Base-by-base conservation (phyloP, 2,113 vertebrate species). In the Suncus etruscus region DNA sequence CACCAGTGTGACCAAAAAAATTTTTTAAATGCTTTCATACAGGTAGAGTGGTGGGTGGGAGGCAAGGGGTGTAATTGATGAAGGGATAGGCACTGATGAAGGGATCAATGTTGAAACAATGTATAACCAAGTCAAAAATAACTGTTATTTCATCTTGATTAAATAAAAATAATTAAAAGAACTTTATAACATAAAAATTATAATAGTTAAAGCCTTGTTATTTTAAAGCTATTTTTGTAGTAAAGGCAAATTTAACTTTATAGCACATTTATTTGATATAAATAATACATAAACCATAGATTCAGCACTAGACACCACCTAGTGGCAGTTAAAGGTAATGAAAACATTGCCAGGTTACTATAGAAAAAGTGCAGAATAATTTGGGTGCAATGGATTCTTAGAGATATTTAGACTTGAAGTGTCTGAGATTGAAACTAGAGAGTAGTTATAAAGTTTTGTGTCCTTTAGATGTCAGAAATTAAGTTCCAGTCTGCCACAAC, bases 241-340 rank as follows among this genome's bases (percentile, higher is more conserved):
- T 5, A 22, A 63, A 91, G 65, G 8, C n/a, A 85, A 73, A 81
- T 61, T 14, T 80, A 8, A 83, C 50, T 74, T 87, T 31, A 70
- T 4, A n/a, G 16, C 58, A 68, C 50, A 89, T 82, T n/a, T 94
- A 22, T 81, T 75, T 48, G 54, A 54, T 54, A 54, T 72, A 72
- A 86, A 65, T 54, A 69, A 27, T 50, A 47, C 58, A 3, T 54
- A 4, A 94, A 89, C 9, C 18, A n/a, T 32, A 70, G 27, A 39
- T 12, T 50, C 66, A 22, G 66, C 65, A 39, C 79, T 69, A 86
- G 72, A 78, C 14, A 74, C 96, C 94, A 92, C 68, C 93, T 91
- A 63, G 88, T 94, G 95, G 85, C 51, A 50, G 6, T 79, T 90
- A 31, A 0, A 15, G 69, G 20, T 65, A 94, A 95, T 86, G 47